Evolutionary conservation across 2,888 invertebrate species (phyloP), one percentile per base, ranked within the genome.

Genomic region (Shargacucullia verbasci): DNA sequence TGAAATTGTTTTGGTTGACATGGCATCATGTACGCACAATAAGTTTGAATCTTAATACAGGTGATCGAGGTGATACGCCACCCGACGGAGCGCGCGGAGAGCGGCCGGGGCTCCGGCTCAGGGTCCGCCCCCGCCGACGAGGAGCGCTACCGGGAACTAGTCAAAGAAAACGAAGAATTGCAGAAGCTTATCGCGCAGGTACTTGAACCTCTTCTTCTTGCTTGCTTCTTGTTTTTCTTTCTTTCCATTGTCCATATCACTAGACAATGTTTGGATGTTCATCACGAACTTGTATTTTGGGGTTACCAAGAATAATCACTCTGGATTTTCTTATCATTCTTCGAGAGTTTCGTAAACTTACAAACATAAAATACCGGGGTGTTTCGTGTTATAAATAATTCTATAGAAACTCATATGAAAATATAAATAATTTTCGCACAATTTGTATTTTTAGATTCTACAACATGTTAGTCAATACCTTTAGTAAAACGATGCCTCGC

Each of bases 101-200:
- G 96, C 73, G 97, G 97, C 82, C 98, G 97, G 81, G 98, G 97
- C 79, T 94, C 93, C 0, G 97, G 97, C 83, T 97, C 97, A 3
- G 98, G 98, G 76, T 97, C 97, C 29, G 97, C 97, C 76, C 91
- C 91, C 3, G 99, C 99, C 81, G 99, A 99, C 81, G 99, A 99
- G 85, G 99, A 99, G 88, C 95, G 97, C 67, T 99, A 99, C 89
- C 97, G 98, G 81, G 98, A 98, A 83, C 95, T 99, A 56, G 95
- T 98, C 56, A 96, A 96, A 66, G 99, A 99, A 94, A 99, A 99
- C 90, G 99, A 99, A 85, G 98, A 99, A 83, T 95, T 99, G 67
- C 98, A 99, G 94, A 97, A 97, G 92, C 96, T 99, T 77, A 99
- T 99, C 85, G 96, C 97, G 73, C 97, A 97, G 96, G 99, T 99